Base-by-base conservation (phyloP, 2,113 vertebrate species). In the Leptobrachium leishanense region DNA sequence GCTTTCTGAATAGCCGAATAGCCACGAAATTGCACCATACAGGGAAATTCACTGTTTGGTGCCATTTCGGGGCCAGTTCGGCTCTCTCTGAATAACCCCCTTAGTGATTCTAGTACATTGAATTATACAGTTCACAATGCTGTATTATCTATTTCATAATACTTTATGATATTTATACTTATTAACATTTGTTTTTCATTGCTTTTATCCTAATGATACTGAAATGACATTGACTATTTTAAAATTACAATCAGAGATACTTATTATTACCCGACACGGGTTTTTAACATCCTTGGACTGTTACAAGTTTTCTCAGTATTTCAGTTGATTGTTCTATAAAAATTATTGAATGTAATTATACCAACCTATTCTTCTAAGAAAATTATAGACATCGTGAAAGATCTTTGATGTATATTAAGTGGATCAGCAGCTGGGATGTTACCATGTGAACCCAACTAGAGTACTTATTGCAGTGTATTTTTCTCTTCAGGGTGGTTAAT, bases 401-500 rank as follows among this genome's bases (percentile, higher is more conserved):
- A 64, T 9, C 71, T 43, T 77, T 50, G 83, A 76, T 81, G 83
- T 88, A 87, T 86, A 89, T 89, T 89, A 89, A 86, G 55, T 82
- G 74, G 84, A 90, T 82, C 87, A 90, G 88, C 92, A 92, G 91
- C 89, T 91, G 91, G 2, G 76, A 84, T 85, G 87, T 87, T 87
- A 90, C 91, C 88, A 84, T 85, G 85, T 75, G 82, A 90, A 91
- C 90, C 91, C 85, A 91, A 90, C 90, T 84, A 81, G 87, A 90
- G 90, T 91, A 91, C 90, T 91, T 91, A 90, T 88, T 86, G 90
- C 91, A 85, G 90, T 88, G 88, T 90, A 91, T 92, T 90, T 90
- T 91, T 90, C 91, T 92, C 91, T 93, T 94, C 91, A 85, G 91
- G 91, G 90, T 90, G 91, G 92, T 93, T 94, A 93, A 94, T 93